Evolutionary conservation across 2,113 vertebrate species (phyloP), one percentile per base, ranked within the genome.

Genomic region (Mungos mungo): DNA sequence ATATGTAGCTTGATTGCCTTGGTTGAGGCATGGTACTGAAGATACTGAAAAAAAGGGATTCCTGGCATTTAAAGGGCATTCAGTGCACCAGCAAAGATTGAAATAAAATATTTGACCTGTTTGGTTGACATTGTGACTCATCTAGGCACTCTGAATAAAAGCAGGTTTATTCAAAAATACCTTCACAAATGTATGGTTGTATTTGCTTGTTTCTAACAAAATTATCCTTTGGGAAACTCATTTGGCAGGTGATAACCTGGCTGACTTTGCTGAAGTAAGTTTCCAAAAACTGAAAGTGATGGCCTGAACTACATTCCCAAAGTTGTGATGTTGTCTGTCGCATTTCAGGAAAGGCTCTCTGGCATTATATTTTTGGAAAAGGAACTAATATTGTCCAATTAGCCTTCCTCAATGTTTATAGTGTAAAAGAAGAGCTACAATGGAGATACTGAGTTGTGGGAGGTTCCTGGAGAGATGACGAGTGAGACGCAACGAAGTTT

Each of bases 231-330:
- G 86, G 47, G 65, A 90, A 90, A 95, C 5, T 96, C 31, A 94
- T 90, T 96, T 95, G 68, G 81, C 52, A 84, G 54, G 19, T 94
- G 69, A 95, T 83, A 65, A 84, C 77, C 79, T 81, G 83, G 52
- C 9, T 96, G 38, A 76, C 76, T 91, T 94, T 89, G 52, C 74
- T 90, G 69, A 94, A 96, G 68, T 41, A 90, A 25, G 1, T 90
- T 97, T 95, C 74, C 72, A 95, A 68, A 72, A 96, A 94, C 79
- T 97, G 71, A 90, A 97, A 88, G 63, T 84, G 41, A 72, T 90
- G 77, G 27, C 76, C 52, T 90, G 81, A 94, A 83, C 91, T 97
- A 95, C 38, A 65, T 89, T 92, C 83, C 79, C n/a, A 25, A 45
- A 77, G 65, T 89, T 96, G 41, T 91, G 31, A 66, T 88, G 33